Evolutionary conservation across 2,797 vertebrate genomes (phyloP).

Genomic region (Caiman crocodilus): DNA sequence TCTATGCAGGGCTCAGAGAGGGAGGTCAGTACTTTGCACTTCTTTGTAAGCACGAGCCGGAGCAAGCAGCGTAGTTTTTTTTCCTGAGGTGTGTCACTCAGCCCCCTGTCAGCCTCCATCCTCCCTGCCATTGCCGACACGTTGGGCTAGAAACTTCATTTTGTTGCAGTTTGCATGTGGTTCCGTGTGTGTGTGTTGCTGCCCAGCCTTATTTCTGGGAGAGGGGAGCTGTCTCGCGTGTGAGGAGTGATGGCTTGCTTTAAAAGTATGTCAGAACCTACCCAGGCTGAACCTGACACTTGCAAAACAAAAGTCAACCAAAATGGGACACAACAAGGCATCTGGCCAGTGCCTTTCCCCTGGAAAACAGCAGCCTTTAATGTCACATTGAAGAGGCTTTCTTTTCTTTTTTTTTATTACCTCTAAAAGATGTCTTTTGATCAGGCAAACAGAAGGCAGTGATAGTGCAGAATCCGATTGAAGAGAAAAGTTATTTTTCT

Average conservation of each 20-base stretch:
- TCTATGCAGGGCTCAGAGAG: slow-evolving; percentile 13
- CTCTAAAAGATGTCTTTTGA: slow-evolving; percentile 84
- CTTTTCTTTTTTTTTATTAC: slow-evolving; percentile 68
- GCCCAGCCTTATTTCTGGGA: slow-evolving; percentile 51
- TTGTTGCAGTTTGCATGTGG: slow-evolving; percentile 61
- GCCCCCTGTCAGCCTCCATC: slow-evolving; percentile 70
- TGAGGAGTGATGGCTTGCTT: slow-evolving; percentile 61
- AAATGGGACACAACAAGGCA: slow-evolving; percentile 74
- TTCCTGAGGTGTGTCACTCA: slow-evolving; percentile 72
- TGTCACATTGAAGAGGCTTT: slow-evolving; percentile 72
- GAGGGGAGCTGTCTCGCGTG: slow-evolving; percentile 50
- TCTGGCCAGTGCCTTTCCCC: slow-evolving; percentile 71
- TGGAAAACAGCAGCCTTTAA: slow-evolving; percentile 79
- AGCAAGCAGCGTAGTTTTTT: slow-evolving; percentile 60
- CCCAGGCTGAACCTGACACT: slow-evolving; percentile 81
- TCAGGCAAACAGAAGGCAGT: slow-evolving; percentile 84
- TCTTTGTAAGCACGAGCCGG: slow-evolving; percentile 67
- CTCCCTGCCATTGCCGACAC: slow-evolving; percentile 64
- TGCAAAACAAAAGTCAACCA: slow-evolving; percentile 77
- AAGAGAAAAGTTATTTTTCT: slow-evolving; percentile 90
- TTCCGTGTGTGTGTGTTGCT: slow-evolving; percentile 46
- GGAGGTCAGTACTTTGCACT: slow-evolving; percentile 61
- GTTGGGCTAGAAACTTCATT: slow-evolving; percentile 73
- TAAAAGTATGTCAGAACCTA: slow-evolving; percentile 73
- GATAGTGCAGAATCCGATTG: slow-evolving; percentile 84